These are phyloP conservation scores for Ceratina japonica DNA, from an alignment of 1,140 invertebrate genomes.

Conservation along the genomic window DNA sequence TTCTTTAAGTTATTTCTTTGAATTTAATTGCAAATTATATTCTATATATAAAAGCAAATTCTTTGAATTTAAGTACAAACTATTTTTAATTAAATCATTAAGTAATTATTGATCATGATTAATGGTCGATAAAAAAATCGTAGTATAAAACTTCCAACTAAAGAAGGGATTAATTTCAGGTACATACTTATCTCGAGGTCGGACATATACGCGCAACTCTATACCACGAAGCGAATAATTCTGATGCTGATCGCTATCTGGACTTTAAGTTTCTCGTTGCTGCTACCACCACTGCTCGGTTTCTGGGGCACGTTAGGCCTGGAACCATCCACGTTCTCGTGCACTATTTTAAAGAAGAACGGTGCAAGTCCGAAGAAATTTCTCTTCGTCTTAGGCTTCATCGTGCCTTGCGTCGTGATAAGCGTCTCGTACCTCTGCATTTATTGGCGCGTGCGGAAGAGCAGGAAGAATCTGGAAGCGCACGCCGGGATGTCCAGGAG, in stretches of 20 bases:
- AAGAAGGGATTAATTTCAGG: constrained; percentile 78
- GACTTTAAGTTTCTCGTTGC: constrained; percentile 81
- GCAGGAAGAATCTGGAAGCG: constrained; percentile 85
- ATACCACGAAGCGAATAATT: constrained; percentile 85
- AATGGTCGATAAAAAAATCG: too few species aligned
- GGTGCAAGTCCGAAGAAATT: constrained; percentile 91
- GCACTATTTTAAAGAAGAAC: constrained; percentile 90
- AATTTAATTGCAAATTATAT: too few species aligned
- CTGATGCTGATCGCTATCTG: constrained; percentile 89
- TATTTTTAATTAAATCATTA: too few species aligned
- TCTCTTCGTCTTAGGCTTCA: constrained; percentile 90
- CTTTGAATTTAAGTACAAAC: not conserved
- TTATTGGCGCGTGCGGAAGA: constrained; percentile 87
- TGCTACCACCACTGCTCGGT: constrained; percentile 89
- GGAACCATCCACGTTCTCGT: constrained; percentile 88
- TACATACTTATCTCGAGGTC: constrained; percentile 91
- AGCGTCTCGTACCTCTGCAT: constrained; percentile 92
- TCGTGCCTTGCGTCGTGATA: constrained; percentile 90
- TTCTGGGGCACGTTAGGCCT: constrained; percentile 91
- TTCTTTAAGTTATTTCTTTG: too few species aligned
- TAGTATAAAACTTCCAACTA: not conserved
- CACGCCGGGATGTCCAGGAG: constrained; percentile 80
- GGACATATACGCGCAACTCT: constrained; percentile 86
- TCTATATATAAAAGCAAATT: not conserved
- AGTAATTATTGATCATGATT: too few species aligned